These are phyloP conservation scores for Dioctria rufipes DNA, from an alignment of 2,888 invertebrate genomes.

Conservation along the genomic window DNA sequence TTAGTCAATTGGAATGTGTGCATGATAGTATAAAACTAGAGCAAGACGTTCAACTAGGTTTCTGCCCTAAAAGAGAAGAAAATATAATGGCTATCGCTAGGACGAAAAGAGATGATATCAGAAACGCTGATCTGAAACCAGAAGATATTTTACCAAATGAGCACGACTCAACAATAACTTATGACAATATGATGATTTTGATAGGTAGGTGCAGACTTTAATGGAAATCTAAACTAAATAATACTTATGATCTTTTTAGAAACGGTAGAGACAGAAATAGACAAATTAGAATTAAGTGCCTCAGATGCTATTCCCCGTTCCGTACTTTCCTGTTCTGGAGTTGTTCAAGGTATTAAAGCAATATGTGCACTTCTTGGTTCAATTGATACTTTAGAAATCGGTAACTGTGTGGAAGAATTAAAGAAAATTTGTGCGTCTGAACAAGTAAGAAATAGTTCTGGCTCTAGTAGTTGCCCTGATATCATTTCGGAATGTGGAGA, in stretches of 20 bases:
- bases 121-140: slow-evolving; percentile 81
- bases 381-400: slow-evolving; percentile 90
- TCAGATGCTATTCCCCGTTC: slow-evolving; percentile 74
- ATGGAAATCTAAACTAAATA: background rate
- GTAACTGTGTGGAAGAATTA: slow-evolving; percentile 78
- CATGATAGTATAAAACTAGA: slow-evolving; percentile 95
- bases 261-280: slow-evolving; percentile 86
- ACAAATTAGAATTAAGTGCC: slow-evolving; percentile 80
- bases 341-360: slow-evolving; percentile 93
- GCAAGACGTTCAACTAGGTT: slow-evolving; percentile 83
- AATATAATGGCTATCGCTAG: slow-evolving; percentile 82
- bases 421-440: slow-evolving; percentile 67
- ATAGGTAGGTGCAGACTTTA: slow-evolving; percentile 74
- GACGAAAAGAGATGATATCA: slow-evolving; percentile 86
- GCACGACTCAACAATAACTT: slow-evolving; percentile 81
- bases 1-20: slow-evolving; percentile 93
- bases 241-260: slow-evolving; percentile 71
- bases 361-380: slow-evolving; percentile 91
- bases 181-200: slow-evolving; percentile 88
- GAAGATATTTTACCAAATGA: slow-evolving; percentile 87
- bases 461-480: slow-evolving; percentile 74
- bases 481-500: slow-evolving; percentile 79
- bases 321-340: slow-evolving; percentile 78
- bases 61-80: slow-evolving; percentile 78
- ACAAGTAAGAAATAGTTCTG: slow-evolving; percentile 63